Conservation (phyloP, 2,888 invertebrate genomes). For the Macrophya annulata region DNA sequence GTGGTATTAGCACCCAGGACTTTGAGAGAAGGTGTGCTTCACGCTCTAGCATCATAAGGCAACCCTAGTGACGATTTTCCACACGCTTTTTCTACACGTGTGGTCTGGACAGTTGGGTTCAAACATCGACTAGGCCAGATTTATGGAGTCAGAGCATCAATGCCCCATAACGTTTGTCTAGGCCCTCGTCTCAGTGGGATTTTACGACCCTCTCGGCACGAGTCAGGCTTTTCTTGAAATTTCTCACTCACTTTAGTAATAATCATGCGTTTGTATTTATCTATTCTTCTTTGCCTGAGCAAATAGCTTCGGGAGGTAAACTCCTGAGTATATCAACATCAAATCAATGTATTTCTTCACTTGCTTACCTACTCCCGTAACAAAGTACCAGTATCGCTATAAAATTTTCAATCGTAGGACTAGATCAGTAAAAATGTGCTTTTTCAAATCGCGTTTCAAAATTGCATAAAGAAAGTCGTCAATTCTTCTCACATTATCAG, state of each 20-base stretch:
- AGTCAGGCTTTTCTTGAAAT: constrained; percentile 10
- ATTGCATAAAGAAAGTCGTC: background rate
- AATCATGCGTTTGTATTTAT: constrained; percentile 30
- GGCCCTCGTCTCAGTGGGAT: background rate
- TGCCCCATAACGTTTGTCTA: constrained; percentile 11
- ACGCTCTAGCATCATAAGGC: background rate
- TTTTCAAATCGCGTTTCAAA: background rate
- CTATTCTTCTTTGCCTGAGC: background rate
- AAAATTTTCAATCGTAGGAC: background rate
- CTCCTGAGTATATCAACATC: background rate
- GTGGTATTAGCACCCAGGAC: background rate
- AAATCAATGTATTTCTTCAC: background rate
- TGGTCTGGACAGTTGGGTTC: constrained; percentile 12
- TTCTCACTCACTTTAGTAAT: background rate
- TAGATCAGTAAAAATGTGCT: background rate
- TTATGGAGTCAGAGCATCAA: constrained; percentile 34
- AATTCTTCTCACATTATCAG: background rate
- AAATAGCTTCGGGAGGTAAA: background rate
- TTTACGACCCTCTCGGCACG: constrained; percentile 26
- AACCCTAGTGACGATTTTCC: background rate
- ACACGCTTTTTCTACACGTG: background rate
- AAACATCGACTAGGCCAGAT: constrained; percentile 10
- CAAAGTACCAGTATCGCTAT: background rate
- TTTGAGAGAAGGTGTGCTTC: no score
- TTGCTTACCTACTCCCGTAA: background rate